A percentile compares a stretch with the other conserved stretches of the same genome.
phyloP scores from a whole-genome alignment of 92 coral and sea anemone genomes.

The Anthopleura xanthogrammica region DNA sequence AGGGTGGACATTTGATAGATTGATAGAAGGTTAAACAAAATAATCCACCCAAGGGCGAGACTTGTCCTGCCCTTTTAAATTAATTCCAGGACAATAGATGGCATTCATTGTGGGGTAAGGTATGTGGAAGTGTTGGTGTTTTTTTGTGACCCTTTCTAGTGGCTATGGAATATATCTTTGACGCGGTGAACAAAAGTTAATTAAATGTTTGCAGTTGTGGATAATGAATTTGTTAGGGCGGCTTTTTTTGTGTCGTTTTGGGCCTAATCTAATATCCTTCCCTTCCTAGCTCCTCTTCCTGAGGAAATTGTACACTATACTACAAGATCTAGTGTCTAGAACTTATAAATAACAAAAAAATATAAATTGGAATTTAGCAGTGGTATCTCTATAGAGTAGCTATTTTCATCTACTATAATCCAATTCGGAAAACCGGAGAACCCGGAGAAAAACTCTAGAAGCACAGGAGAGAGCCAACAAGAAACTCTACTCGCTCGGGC shows the following conservation, averaged over 20 bases:
- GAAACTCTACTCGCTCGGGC: background rate
- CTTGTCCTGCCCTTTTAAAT: background rate
- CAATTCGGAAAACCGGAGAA: too few species aligned
- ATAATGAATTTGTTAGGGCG: too few species aligned
- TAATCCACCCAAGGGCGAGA: background rate
- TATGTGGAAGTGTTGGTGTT: background rate
- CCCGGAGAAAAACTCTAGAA: too few species aligned
- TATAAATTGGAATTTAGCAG: too few species aligned
- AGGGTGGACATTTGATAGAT: background rate
- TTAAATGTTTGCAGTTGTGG: background rate
- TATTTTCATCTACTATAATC: too few species aligned
- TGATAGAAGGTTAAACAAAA: background rate
- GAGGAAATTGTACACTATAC: too few species aligned
- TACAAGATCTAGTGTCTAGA: too few species aligned
- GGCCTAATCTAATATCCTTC: background rate
- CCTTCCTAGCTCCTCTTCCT: too few species aligned
- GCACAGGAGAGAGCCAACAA: background rate
- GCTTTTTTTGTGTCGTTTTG: background rate
- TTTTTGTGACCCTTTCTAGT: background rate
- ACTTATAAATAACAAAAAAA: too few species aligned
- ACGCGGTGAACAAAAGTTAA: background rate
- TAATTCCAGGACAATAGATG: slow-evolving; percentile 4
- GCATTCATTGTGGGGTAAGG: background rate
- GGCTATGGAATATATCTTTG: background rate
- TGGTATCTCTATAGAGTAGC: too few species aligned